phyloP scores from a whole-genome alignment of 1,140 invertebrate species.

The Danaus melanippus region DNA sequence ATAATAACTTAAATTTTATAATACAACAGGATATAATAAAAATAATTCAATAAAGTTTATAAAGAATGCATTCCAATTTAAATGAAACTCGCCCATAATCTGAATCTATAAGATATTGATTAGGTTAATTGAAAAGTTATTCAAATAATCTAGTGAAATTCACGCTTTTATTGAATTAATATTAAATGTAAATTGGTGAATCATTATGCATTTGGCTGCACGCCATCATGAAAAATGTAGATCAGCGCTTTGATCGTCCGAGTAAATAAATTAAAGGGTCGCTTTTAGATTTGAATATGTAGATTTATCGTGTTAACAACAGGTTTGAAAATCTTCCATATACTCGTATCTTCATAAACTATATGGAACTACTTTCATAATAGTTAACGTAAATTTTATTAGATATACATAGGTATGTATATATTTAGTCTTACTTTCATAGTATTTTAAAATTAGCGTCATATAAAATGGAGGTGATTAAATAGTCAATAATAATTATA shows the following conservation, averaged over 20 bases:
- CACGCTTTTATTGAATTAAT: conserved; percentile 15
- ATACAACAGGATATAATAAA: not conserved
- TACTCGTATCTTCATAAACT: conserved; percentile 1
- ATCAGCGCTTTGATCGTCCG: conserved; percentile 10
- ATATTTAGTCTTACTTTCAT: no score
- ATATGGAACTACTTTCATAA: not conserved
- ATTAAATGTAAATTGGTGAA: conserved; percentile 14
- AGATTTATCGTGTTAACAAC: not conserved
- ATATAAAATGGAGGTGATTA: no score
- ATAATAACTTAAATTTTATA: not conserved
- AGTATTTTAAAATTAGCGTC: no score
- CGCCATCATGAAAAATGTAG: conserved; percentile 16
- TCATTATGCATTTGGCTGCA: conserved; percentile 19
- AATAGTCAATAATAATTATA: no score
- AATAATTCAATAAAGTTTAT: conserved; percentile 3
- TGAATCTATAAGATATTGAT: not conserved
- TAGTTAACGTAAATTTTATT: not conserved
- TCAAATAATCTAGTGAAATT: conserved; percentile 12
- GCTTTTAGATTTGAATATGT: conserved; percentile 12
- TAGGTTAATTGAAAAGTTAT: conserved; percentile 2
- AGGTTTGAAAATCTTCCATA: no score
- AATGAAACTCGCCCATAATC: not conserved
- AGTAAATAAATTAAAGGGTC: not conserved
- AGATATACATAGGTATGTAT: not conserved
- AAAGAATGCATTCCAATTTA: conserved; percentile 4